These are phyloP conservation scores for Andrena flavipes DNA, from an alignment of 2,888 invertebrate species.

Conservation along the genomic window DNA sequence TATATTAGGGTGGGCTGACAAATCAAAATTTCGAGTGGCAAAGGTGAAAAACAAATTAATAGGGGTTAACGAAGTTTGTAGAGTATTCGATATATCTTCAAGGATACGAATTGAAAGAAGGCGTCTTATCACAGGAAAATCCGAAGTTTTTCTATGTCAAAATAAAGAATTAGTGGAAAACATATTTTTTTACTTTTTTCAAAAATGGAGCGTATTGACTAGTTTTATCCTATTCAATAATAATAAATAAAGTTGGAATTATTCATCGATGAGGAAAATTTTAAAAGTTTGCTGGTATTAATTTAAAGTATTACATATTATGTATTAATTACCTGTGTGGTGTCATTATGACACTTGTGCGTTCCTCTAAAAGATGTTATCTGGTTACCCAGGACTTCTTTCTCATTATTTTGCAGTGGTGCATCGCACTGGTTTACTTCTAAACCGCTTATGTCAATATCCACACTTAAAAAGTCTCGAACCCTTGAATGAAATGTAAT, in stretches of 20 bases:
- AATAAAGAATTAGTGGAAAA: too few species aligned
- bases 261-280: too few species aligned
- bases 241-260: too few species aligned
- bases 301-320: background rate
- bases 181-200: too few species aligned
- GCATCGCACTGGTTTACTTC: conserved; percentile 95
- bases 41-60: background rate
- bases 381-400: conserved; percentile 86
- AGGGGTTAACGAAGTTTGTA: background rate
- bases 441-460: conserved; percentile 92
- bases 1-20: too few species aligned
- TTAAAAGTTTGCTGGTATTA: too few species aligned
- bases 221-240: too few species aligned
- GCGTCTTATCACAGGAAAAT: background rate
- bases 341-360: conserved; percentile 94
- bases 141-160: background rate
- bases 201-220: too few species aligned
- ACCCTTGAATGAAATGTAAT: conserved; percentile 78
- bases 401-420: conserved; percentile 53
- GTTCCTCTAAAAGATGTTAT: conserved; percentile 94
- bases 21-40: too few species aligned
- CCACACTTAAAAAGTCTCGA: conserved; percentile 89
- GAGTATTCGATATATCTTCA: background rate
- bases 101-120: background rate
- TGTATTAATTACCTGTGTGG: conserved; percentile 90